Conservation (phyloP, 2,888 invertebrate species). For the Pantelozetes paolii region DNA sequence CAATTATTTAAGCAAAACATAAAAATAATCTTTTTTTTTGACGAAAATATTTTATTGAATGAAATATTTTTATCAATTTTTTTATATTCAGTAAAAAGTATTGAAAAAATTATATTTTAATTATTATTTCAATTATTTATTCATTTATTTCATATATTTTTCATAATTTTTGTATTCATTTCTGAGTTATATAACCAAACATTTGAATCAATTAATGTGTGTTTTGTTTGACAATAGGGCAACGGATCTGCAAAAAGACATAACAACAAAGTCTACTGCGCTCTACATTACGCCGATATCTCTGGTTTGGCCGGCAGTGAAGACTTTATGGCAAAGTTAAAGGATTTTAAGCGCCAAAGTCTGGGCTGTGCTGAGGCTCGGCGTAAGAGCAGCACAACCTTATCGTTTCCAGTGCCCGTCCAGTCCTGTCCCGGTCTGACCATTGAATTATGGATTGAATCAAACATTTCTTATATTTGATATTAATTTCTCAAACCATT, state of each 20-base stretch:
- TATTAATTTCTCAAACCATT: conserved; percentile 53
- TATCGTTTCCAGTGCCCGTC: conserved; percentile 87
- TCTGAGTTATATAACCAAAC: no score
- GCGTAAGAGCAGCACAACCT: conserved; percentile 85
- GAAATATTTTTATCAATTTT: no score
- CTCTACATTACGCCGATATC: conserved; percentile 92
- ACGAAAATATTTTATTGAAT: no score
- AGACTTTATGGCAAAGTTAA: conserved; percentile 95
- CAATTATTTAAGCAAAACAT: no score
- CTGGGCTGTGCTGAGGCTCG: conserved; percentile 90
- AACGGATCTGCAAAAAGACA: conserved; percentile 56
- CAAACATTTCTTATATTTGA: neutral
- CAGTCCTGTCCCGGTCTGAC: conserved; percentile 66
- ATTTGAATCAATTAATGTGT: neutral
- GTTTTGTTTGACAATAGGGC: conserved; percentile 37
- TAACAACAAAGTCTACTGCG: conserved; percentile 90
- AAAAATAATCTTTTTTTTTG: no score
- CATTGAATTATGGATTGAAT: neutral
- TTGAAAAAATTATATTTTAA: no score
- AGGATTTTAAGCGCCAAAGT: conserved; percentile 92
- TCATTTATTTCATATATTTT: no score
- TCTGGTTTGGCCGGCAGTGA: conserved; percentile 72
- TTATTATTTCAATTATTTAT: no score
- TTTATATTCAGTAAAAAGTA: no score
- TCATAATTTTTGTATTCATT: no score